Percentiles rank a stretch among this genome's conserved stretches.
Conservation (phyloP, 2,797 vertebrate genomes). For the Girardinus metallicus region DNA sequence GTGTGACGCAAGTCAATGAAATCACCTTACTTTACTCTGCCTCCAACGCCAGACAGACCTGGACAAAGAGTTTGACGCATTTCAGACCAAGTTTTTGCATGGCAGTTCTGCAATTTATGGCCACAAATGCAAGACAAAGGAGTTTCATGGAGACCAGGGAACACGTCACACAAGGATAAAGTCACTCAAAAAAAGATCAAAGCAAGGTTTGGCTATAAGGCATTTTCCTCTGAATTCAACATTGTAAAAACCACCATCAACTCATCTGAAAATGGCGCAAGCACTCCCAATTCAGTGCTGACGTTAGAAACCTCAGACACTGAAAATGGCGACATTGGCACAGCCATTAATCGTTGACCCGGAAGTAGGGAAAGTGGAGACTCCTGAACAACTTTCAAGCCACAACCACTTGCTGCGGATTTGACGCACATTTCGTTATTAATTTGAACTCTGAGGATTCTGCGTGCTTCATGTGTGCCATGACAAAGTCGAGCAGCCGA, state of each 20-base stretch:
- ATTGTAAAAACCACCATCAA: neutral
- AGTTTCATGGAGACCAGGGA: neutral
- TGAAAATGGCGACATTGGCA: too few relatives aligned
- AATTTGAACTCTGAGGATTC: too few relatives aligned
- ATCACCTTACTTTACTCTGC: neutral
- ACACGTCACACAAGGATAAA: neutral
- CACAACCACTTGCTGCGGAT: too few relatives aligned
- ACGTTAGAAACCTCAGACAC: too few relatives aligned
- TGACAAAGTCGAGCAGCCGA: too few relatives aligned
- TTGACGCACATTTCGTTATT: too few relatives aligned
- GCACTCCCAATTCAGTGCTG: too few relatives aligned
- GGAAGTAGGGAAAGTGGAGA: too few relatives aligned
- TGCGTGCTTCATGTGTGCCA: too few relatives aligned
- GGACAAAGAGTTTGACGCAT: neutral
- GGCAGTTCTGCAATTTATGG: neutral
- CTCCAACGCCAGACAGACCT: neutral
- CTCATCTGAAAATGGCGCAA: neutral
- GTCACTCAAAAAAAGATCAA: neutral
- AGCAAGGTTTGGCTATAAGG: neutral
- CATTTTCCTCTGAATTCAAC: neutral
- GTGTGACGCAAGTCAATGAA: conserved; percentile 6
- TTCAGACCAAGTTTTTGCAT: neutral
- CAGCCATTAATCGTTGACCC: too few relatives aligned
- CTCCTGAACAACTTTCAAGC: too few relatives aligned
- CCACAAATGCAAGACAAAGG: neutral